A percentile compares a stretch with the other conserved stretches of the same genome.
phyloP scores from a whole-genome alignment of 1,140 invertebrate species.

The Lepidurus apus region DNA sequence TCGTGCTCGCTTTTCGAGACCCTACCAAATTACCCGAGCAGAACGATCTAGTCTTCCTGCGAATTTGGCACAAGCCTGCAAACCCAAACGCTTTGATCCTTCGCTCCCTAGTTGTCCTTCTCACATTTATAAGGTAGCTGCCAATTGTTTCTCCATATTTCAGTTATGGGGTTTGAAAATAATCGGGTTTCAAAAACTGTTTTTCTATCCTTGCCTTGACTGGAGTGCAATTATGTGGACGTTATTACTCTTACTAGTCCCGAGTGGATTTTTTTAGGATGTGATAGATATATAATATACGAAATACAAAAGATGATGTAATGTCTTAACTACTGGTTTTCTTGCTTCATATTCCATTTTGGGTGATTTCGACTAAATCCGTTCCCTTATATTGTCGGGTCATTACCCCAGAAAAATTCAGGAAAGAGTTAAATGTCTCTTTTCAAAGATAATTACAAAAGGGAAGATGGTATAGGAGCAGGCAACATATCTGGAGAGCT shows the following conservation, averaged over 20 bases:
- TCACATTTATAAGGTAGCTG: neutral
- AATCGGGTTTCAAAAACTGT: neutral
- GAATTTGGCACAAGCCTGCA: neutral
- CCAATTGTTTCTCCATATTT: neutral
- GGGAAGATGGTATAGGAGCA: no score
- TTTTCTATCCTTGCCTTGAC: neutral
- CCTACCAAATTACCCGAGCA: slow-evolving; percentile 9
- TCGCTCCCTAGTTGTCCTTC: neutral
- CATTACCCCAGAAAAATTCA: no score
- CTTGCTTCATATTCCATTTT: no score
- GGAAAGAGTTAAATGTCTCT: no score
- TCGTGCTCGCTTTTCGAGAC: neutral
- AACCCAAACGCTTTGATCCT: neutral
- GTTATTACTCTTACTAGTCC: slow-evolving; percentile 4
- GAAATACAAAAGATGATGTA: no score
- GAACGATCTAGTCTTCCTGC: slow-evolving; percentile 3
- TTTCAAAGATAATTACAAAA: no score
- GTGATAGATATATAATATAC: neutral
- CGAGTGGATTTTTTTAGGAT: neutral
- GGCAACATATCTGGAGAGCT: no score
- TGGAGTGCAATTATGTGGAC: neutral
- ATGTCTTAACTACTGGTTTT: no score
- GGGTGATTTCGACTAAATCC: no score
- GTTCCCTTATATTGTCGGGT: no score
- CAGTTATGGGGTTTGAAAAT: neutral